Base-by-base conservation (phyloP, 37 sponge, comb jelly and placozoan species). In the Petrosia ficiformis region DNA sequence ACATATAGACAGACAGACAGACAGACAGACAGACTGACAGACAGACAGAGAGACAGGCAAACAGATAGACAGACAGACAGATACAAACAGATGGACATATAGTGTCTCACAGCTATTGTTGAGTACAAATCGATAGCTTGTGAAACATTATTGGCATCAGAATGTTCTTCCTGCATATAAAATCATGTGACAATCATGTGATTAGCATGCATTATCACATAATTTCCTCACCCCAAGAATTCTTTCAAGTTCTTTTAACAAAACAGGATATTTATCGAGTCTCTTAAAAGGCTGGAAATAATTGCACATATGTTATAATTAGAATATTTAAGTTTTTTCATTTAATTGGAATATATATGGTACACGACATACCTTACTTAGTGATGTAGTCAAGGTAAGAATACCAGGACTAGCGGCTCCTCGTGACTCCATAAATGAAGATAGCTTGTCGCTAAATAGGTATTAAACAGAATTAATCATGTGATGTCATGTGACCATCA, bases 351-450 rank as follows among this genome's bases (percentile, higher is more conserved):
- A 48, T 48, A 74, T 42, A 61, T 30, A 26, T 29, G 19, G 38
- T 67, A 52, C 25, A 39, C 26, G 58, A 33, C 89, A 28, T 37
- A 91, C 92, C 83, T 93, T 93, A 71, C 96, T 91, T 68, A 95
- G 72, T 70, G 75, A 82, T 42, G 85, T 73, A 5, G 96, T 91
- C 38, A 95, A 83, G 1, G 86, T 82, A 1, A 95, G 37, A 72
- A 95, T 87, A 10, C 96, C 96, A 42, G 96, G 96, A 39, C 82
- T 80, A 33, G 92, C 37, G 3, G 92, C 88, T n/a, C 96, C 96
- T 64, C 75, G 78, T 0, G 80, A 76, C 78, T 95, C 92, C 89
- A 95, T 91, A 79, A 74, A 95, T 39, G 89, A 73, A 3, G 91
- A 90, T 57, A 95, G 56, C 59, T 85, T 84, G 60, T 95, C 96